phyloP scores from a whole-genome alignment of 2,797 vertebrate genomes.

The Apodemus agrarius region DNA sequence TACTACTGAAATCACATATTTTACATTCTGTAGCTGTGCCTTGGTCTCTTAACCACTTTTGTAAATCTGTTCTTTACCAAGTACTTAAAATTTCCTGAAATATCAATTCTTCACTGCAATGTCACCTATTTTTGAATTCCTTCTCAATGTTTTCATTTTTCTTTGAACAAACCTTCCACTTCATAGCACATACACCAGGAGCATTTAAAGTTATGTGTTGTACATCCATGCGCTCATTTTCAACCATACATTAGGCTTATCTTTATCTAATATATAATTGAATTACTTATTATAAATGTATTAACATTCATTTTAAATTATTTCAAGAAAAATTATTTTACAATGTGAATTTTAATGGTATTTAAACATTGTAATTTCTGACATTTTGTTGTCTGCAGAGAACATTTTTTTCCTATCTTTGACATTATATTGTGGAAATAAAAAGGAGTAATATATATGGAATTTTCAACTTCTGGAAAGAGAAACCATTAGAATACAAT shows the following conservation, averaged over 20 bases:
- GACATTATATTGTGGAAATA: not conserved
- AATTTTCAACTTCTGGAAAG: not conserved
- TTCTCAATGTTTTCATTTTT: not conserved
- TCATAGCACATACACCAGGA: not conserved
- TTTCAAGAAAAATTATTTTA: not conserved
- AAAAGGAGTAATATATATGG: not conserved
- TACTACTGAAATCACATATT: not conserved
- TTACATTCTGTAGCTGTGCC: not conserved
- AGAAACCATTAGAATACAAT: not conserved
- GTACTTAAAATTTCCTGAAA: conserved; percentile 49
- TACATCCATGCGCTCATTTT: not conserved
- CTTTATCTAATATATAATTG: not conserved
- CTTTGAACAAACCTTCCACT: not conserved
- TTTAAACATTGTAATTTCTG: not conserved
- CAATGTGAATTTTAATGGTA: not conserved
- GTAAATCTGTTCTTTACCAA: conserved; percentile 8
- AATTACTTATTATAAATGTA: not conserved
- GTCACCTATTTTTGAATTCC: conserved; percentile 40
- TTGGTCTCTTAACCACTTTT: not conserved
- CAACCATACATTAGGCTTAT: conserved; percentile 28
- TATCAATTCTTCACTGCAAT: conserved; percentile 16
- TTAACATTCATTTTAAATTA: not conserved
- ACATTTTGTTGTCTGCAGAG: not conserved
- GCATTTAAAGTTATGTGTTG: not conserved
- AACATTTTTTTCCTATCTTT: not conserved